Conservation (phyloP, 2,113 vertebrate genomes). For the Donacobius atricapilla region DNA sequence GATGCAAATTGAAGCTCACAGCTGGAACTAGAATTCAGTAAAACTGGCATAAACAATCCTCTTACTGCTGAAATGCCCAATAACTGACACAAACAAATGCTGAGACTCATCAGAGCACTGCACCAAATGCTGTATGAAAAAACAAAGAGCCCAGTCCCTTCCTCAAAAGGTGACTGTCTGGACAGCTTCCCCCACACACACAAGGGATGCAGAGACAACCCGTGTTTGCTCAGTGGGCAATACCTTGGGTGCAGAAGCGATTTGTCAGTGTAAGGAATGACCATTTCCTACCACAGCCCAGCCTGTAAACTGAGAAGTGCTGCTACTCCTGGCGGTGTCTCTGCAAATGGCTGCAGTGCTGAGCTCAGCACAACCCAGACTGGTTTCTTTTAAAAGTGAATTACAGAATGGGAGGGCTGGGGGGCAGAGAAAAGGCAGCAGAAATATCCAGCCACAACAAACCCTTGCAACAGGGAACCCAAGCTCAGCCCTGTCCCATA, state of each 20-base stretch:
- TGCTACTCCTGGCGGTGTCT: not conserved
- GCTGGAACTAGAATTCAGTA: not conserved
- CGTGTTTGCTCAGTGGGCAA: not conserved
- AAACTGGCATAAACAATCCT: not conserved
- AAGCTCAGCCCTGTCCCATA: not conserved
- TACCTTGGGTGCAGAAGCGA: not conserved
- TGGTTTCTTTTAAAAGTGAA: not conserved
- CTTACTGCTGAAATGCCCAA: not conserved
- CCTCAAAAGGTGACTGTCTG: not conserved
- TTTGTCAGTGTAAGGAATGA: not conserved
- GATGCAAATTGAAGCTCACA: not conserved
- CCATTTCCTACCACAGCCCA: not conserved
- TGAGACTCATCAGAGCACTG: not conserved
- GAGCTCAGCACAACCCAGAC: conserved; percentile 6
- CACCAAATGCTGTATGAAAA: not conserved
- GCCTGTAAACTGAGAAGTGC: not conserved
- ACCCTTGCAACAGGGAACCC: not conserved
- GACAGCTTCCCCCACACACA: not conserved
- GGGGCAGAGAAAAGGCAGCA: not conserved
- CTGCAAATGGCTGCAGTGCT: conserved; percentile 14
- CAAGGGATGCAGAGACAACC: not conserved
- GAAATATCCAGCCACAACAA: not conserved
- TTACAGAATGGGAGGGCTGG: not conserved
- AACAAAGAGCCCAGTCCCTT: not conserved
- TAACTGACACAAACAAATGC: not conserved